Conservation (phyloP, 2,888 invertebrate genomes). For the Tetanocera ferruginea region DNA sequence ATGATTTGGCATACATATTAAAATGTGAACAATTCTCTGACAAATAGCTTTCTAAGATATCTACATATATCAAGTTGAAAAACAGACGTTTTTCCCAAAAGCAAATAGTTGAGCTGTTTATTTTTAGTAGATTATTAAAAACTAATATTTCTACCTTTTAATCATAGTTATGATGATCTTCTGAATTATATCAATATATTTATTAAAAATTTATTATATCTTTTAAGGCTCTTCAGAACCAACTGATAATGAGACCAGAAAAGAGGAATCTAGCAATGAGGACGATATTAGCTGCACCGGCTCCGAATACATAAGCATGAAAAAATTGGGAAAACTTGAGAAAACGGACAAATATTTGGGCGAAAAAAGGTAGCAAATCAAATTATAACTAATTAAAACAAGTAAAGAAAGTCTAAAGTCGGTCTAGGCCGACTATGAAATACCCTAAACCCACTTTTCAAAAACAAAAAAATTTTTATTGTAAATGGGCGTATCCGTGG, state of each 20-base stretch:
- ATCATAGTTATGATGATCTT: background rate
- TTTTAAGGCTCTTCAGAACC: conserved; percentile 47
- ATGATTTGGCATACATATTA: no score
- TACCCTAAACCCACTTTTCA: no score
- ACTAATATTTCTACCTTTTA: background rate
- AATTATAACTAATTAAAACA: background rate
- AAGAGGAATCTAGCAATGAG: conserved; percentile 52
- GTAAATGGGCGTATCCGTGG: no score
- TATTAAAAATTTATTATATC: background rate
- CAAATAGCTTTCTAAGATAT: no score
- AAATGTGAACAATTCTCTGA: no score
- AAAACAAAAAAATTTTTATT: no score
- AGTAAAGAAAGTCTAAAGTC: no score
- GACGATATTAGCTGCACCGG: conserved; percentile 55
- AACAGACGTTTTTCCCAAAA: no score
- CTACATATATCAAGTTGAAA: no score
- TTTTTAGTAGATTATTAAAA: no score
- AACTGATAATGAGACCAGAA: conserved; percentile 57
- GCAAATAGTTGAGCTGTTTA: no score
- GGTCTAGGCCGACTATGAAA: no score
- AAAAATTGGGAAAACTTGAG: conserved; percentile 44
- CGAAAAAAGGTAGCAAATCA: conserved; percentile 46
- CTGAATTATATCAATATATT: background rate
- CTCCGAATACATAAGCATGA: conserved; percentile 59
- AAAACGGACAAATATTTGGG: conserved; percentile 35